Conservation (phyloP, 2,888 invertebrate species). For the Adelognathus sp. region DNA sequence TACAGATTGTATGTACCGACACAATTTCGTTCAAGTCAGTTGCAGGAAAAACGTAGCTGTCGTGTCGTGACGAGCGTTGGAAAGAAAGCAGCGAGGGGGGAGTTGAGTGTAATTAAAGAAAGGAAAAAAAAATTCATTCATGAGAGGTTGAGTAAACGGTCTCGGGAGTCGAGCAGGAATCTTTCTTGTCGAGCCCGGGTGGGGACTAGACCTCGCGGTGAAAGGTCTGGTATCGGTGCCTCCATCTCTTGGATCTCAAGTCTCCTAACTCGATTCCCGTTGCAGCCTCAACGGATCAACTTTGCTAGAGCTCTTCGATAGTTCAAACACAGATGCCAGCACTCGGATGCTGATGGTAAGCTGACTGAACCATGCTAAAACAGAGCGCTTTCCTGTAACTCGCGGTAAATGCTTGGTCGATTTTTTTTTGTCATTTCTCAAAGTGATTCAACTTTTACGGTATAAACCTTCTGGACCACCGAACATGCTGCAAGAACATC, state of each 20-base stretch:
- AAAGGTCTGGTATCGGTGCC: not conserved
- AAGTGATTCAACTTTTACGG: too few relatives aligned
- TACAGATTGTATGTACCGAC: not conserved
- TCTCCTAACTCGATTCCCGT: not conserved
- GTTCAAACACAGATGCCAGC: not conserved
- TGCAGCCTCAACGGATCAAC: not conserved
- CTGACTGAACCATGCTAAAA: not conserved
- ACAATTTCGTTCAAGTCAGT: slow-evolving; percentile 2
- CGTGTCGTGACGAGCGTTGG: not conserved
- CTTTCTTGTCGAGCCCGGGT: not conserved
- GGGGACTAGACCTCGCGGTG: not conserved
- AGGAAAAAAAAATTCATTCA: not conserved
- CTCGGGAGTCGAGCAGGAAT: not conserved
- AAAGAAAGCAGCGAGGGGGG: not conserved
- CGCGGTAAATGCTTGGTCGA: not conserved
- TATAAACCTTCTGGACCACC: too few relatives aligned
- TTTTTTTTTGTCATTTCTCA: too few relatives aligned
- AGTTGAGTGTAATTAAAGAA: not conserved
- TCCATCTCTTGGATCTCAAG: not conserved
- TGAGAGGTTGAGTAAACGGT: not conserved
- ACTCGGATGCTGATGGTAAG: not conserved
- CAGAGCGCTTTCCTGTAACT: not conserved
- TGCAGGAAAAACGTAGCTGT: not conserved
- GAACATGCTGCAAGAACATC: too few relatives aligned
- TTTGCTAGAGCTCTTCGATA: not conserved